Evolutionary conservation across 2,888 invertebrate species (phyloP).

Genomic region (Mesopsocus fuscifrons): DNA sequence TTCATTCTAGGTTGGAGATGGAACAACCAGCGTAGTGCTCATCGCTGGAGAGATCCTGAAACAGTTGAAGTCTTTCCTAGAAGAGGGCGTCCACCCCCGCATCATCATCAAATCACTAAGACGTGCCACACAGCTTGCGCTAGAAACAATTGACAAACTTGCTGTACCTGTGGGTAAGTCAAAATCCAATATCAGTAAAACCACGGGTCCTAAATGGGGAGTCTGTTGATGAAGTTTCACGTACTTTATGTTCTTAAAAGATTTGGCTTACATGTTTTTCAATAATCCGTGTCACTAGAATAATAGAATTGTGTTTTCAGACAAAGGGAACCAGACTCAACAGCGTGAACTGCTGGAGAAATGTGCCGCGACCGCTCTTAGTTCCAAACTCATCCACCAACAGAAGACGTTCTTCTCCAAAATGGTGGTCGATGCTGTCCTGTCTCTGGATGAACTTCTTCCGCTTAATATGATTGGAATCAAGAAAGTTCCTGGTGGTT

Average conservation of each 20-base stretch:
- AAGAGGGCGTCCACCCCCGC: slow-evolving; percentile 92
- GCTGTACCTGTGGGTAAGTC: slow-evolving; percentile 32
- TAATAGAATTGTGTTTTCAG: background rate
- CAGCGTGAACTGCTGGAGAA: slow-evolving; percentile 51
- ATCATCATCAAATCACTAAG: slow-evolving; percentile 80
- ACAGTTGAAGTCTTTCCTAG: slow-evolving; percentile 84
- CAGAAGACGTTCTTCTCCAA: slow-evolving; percentile 91
- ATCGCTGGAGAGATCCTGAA: slow-evolving; percentile 90
- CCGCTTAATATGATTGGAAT: slow-evolving; percentile 99
- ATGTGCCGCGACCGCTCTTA: slow-evolving; percentile 93
- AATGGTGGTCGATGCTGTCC: slow-evolving; percentile 96
- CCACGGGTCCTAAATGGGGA: too few relatives aligned
- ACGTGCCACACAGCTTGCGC: slow-evolving; percentile 59
- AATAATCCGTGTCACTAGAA: too few relatives aligned
- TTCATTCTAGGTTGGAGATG: slow-evolving; percentile 91
- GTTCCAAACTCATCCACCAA: slow-evolving; percentile 89
- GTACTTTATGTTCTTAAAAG: background rate
- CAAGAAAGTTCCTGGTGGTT: slow-evolving; percentile 67
- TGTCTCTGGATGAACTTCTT: slow-evolving; percentile 69
- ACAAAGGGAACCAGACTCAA: slow-evolving; percentile 34
- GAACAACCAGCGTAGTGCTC: slow-evolving; percentile 93
- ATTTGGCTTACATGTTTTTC: background rate
- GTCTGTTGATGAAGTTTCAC: too few relatives aligned
- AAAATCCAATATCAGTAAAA: too few relatives aligned
- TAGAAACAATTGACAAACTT: slow-evolving; percentile 64